Conservation (phyloP, 92 coral and sea anemone genomes). For the Palythoa grandiflora region DNA sequence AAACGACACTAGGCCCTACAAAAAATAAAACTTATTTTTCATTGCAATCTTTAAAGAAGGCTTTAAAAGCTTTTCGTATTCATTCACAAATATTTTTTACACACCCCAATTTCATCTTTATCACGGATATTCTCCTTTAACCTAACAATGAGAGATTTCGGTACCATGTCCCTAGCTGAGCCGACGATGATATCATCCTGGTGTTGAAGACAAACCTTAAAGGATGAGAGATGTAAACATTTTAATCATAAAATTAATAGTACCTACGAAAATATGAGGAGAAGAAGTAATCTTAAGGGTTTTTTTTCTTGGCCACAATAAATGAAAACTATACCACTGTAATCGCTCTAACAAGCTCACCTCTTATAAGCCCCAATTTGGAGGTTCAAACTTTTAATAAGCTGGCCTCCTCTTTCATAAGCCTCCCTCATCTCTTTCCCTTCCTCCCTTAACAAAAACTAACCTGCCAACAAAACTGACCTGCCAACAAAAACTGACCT, state of each 20-base stretch:
- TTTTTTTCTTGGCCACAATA: too few species aligned
- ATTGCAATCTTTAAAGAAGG: not conserved
- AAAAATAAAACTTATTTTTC: not conserved
- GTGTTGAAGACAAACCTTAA: constrained; percentile 78
- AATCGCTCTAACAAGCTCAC: too few species aligned
- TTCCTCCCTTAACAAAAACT: too few species aligned
- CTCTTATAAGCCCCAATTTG: too few species aligned
- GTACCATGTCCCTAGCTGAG: constrained; percentile 90
- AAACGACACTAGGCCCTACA: constrained; percentile 53
- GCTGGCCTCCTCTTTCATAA: too few species aligned
- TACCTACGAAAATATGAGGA: not conserved
- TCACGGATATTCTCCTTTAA: constrained; percentile 66
- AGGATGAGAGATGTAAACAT: not conserved
- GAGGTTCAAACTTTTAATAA: too few species aligned
- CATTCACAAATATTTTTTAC: not conserved
- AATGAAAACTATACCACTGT: too few species aligned
- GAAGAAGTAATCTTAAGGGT: not conserved
- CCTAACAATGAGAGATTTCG: constrained; percentile 74
- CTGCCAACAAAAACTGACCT: too few species aligned
- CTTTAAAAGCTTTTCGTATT: not conserved
- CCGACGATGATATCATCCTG: constrained; percentile 79
- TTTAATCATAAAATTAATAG: not conserved
- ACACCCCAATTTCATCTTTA: constrained; percentile 52
- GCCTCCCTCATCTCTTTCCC: too few species aligned
- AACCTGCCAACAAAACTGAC: too few species aligned